A percentile compares a stretch with the other conserved stretches of the same genome.
Conservation (phyloP, 2,888 invertebrate species). For the Brassicogethes aeneus region DNA sequence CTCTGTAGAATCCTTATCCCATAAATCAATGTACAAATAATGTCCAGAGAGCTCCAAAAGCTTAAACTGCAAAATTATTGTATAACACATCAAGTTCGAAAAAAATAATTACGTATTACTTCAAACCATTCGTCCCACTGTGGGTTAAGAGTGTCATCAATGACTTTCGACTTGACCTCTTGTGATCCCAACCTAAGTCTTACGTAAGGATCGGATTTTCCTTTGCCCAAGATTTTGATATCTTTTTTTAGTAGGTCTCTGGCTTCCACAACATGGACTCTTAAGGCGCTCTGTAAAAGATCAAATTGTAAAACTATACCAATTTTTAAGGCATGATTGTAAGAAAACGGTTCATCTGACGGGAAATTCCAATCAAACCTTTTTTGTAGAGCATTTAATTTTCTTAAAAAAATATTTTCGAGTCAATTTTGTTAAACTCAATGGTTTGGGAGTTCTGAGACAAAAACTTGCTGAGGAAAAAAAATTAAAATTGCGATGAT, state of each 20-base stretch:
- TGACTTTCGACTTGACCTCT: constrained; percentile 84
- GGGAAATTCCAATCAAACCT: no score
- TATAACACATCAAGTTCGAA: constrained; percentile 9
- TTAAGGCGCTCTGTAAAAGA: constrained; percentile 71
- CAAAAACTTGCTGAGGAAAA: no score
- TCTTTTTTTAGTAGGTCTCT: constrained; percentile 94
- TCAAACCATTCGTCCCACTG: constrained; percentile 98
- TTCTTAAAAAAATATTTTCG: no score
- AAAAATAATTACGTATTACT: no score
- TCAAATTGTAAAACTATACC: no score
- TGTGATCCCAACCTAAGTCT: constrained; percentile 85
- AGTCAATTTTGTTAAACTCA: no score
- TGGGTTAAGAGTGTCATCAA: constrained; percentile 87
- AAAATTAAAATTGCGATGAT: no score
- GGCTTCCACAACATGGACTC: constrained; percentile 90
- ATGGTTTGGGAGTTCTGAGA: no score
- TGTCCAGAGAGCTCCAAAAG: constrained; percentile 21
- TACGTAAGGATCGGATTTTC: constrained; percentile 96
- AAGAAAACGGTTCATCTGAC: no score
- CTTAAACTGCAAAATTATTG: constrained; percentile 18
- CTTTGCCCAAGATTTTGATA: constrained; percentile 77
- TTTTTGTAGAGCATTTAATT: no score
- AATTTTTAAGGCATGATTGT: no score
- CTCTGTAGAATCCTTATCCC: constrained; percentile 24
- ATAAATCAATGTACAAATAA: constrained; percentile 20